phyloP scores from a whole-genome alignment of 2,797 vertebrate species.

The Lophius americanus region DNA sequence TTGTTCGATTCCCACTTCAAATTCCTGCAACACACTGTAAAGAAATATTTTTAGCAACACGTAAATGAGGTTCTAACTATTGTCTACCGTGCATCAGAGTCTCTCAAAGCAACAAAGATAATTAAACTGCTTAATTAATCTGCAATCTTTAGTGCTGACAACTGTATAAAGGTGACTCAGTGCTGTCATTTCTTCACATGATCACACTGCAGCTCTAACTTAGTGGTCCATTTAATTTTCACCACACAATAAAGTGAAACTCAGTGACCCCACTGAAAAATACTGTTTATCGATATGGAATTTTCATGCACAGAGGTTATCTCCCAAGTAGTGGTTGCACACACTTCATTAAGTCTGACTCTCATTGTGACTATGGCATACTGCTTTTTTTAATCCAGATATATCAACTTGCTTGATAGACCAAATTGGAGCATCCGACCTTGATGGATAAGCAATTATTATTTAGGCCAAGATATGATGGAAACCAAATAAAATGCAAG shows the following conservation, averaged over 20 bases:
- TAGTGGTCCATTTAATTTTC: conserved; percentile 20
- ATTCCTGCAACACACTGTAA: too few species aligned
- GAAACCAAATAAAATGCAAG: conserved; percentile 54
- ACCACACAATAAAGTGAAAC: conserved; percentile 14
- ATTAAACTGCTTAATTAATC: too few species aligned
- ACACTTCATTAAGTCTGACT: conserved; percentile 48
- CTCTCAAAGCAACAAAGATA: too few species aligned
- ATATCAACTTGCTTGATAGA: conserved; percentile 49
- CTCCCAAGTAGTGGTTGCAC: conserved; percentile 28
- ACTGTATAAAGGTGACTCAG: too few species aligned
- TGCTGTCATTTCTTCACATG: not conserved
- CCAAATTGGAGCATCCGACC: conserved; percentile 47
- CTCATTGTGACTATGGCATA: conserved; percentile 18
- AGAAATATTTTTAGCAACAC: too few species aligned
- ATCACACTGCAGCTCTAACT: conserved; percentile 18
- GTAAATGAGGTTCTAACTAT: too few species aligned
- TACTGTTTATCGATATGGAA: conserved; percentile 4
- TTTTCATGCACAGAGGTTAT: conserved; percentile 28
- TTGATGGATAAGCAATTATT: conserved; percentile 47
- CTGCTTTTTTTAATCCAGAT: conserved; percentile 42
- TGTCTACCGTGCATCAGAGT: too few species aligned
- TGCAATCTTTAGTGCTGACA: too few species aligned
- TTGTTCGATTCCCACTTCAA: too few species aligned
- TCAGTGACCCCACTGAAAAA: conserved; percentile 16
- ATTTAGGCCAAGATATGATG: conserved; percentile 50